Base-by-base conservation (phyloP, 1,140 invertebrate genomes). In the Nephila pilipes region DNA sequence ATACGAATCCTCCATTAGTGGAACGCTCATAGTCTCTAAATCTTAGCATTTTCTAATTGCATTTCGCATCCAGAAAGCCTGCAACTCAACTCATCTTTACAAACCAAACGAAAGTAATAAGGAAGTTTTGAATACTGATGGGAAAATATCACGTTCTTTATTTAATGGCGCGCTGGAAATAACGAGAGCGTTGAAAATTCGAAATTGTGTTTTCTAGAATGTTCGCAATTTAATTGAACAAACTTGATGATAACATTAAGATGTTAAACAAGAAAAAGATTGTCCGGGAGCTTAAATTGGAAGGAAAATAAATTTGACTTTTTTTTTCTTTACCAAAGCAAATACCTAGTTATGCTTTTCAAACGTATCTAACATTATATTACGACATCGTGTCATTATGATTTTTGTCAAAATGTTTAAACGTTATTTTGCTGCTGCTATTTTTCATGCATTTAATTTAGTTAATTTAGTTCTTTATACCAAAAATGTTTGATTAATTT, bases 11-110 rank as follows among this genome's bases (percentile, higher is more conserved):
- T 5, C 69, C 69, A 75, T 75, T 75, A 75, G 32, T 75, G 69
- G 6, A 75, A 75, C 18, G 5, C 29, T 75, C 69, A 32, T 29
- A 36, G 69, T 29, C 12, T 75, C 69, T 22, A 32, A 75, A 29
- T 75, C 69, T 75, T 75, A 75, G 69, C 18, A 55, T 81, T 81
- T 55, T 55, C 80, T 81, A 81, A 81, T 81, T 81, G 25, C 80
- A 25, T 81, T 81, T 18, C 80, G 22, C 8, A 12, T 81, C n/a
- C 38, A 55, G 46, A 80, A 12, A 22, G 18, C 36, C n/a, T 12
- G 38, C 29, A 80, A 18, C 75, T 38, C 79, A 81, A 22, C 79
- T 46, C 80, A 81, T 75, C 69, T 75, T 75, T 75, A 75, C 32
- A 36, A 75, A 81, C 80, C 38, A 55, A 81, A 81, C 46, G 46